Base-by-base conservation (phyloP, 2,888 invertebrate genomes). In the Drosophila percnosoma region DNA sequence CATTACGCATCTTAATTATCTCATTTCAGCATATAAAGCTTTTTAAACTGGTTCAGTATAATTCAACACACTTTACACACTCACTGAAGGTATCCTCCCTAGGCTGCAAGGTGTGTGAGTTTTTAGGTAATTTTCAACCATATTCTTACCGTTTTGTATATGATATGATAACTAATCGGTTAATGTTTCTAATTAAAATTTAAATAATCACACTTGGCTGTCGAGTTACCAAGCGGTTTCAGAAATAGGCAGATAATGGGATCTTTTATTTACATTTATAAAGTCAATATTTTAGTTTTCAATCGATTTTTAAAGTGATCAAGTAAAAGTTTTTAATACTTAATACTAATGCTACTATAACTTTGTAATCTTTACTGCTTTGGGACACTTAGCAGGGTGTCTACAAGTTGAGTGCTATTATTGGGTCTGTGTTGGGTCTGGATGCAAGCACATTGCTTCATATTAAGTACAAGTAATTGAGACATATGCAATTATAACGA, bases 1-100 rank as follows among this genome's bases (percentile, higher is more conserved):
- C 69, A 78, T 75, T 70, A 68, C 67, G 67, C 72, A 49, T 71
- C 83, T 83, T 83, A 82, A 82, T 82, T 82, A 81, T 74, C 74
- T 77, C 70, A 74, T 77, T 82, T 73, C 48, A 42, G 48, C 48
- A 62, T 40, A 58, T 45, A 36, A 61, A 58, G 63, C 60, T 33
- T 34, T 63, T 67, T 34, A 65, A 66, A 49, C 55, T 55, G 48
- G 15, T 13, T 24, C 7, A 31, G 29, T 51, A 51, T 31, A 8
- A 15, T 29, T 58, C 2, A n/a, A 49, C 11, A 33, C 33, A 33
- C 4, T 33, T 33, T 18, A 54, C 21, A 24, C 48, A 48, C 60
- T 54, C 29, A 7, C 40, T 5, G 2, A 7, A 10, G 34, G 29
- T 48, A 48, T 29, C 4, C 4, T 7, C 4, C 4, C 21, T n/a